Base-by-base conservation (phyloP, 2,888 invertebrate genomes). In the Caenorhabditis sinica region DNA sequence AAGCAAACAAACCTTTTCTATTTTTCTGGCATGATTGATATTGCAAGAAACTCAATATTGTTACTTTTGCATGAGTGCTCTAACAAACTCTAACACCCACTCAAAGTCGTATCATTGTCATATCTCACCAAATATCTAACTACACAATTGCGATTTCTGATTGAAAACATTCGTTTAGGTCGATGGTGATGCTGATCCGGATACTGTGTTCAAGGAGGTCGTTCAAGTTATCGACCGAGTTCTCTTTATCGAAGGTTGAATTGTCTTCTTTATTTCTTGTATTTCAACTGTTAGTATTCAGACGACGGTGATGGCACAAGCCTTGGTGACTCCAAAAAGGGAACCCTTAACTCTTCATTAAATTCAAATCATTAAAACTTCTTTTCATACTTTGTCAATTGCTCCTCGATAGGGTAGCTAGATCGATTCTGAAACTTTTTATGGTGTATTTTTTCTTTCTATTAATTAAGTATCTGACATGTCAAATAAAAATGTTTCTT, bases 171-270 rank as follows among this genome's bases (percentile, higher is more conserved):
- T 2, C n/a, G 76, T 87, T 58, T n/a, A 92, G 92, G 87, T 91
- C 20, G 92, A 92, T 61, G 92, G 92, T 13, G 92, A 92, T 69
- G 82, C 81, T 0, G 91, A 90, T 28, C 85, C 87, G 11, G 92
- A 92, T n/a, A 86, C 87, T 17, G 88, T 91, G 6, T 92, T 92
- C 83, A 86, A 87, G 23, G 91, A 92, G n/a, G 88, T 92, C 5
- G 80, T 83, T 23, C 85, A 89, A 51, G 87, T 87, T 3, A 89
- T 92, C 28, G 92, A 92, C 61, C 86, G 83, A 13, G 65, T 90
- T 0, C 75, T 92, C 8, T 91, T 91, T 79, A 90, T 92, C 65
- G 89, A 92, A 86, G 92, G 92, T 92, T 73, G 4, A 53, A 20
- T 8, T n/a, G 33, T n/a, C 17, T 17, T n/a, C 33, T 20, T 5